A percentile compares a stretch with the other conserved stretches of the same genome.
Evolutionary conservation across 2,797 vertebrate genomes (phyloP).

Genomic region (Mormyrops attenuatus): DNA sequence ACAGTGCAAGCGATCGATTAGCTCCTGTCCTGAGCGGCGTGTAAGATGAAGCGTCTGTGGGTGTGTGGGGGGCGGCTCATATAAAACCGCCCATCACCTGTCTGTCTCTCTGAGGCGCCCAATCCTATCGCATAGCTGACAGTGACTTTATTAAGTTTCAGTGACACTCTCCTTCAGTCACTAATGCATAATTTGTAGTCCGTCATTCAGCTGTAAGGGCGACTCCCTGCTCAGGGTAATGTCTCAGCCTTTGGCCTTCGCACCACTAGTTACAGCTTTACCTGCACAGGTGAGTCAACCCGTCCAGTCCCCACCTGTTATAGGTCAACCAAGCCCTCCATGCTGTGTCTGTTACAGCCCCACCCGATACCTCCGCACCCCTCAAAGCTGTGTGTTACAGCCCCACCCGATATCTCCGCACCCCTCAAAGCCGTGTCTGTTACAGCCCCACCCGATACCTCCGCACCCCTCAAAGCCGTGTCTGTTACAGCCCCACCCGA

Average conservation of each 20-base stretch:
- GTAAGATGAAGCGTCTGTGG: background rate
- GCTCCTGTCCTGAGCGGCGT: background rate
- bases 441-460: background rate
- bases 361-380: background rate
- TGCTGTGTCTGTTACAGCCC: background rate
- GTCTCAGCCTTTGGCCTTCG: background rate
- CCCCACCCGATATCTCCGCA: too few species aligned
- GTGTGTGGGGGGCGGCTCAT: background rate
- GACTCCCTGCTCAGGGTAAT: background rate
- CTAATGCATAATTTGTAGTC: background rate
- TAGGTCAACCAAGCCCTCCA: background rate
- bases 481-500: too few species aligned
- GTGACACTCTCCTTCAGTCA: background rate
- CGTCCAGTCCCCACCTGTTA: background rate
- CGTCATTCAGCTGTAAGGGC: background rate
- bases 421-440: background rate
- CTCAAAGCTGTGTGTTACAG: background rate
- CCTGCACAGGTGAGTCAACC: background rate
- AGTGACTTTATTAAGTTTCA: background rate
- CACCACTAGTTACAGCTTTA: background rate
- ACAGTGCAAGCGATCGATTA: slow-evolving; percentile 6
- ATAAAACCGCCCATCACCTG: background rate
- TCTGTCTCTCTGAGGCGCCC: background rate
- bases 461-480: too few species aligned
- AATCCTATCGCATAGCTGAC: background rate